Conservation (phyloP, 2,888 invertebrate genomes). For the Drosophila infuscata region DNA sequence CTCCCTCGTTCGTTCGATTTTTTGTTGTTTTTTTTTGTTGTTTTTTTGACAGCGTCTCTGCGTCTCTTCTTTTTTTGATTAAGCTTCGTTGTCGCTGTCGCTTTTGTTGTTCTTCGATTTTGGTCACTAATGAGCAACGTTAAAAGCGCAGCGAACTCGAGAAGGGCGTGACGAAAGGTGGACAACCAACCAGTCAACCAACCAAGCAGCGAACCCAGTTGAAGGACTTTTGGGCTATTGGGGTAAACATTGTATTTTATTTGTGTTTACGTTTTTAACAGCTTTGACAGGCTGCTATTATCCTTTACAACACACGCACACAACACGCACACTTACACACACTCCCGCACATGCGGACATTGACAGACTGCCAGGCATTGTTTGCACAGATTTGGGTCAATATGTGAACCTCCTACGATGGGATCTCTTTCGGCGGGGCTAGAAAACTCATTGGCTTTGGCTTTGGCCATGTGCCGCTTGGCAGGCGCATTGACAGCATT, state of each 20-base stretch:
- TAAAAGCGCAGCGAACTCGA: slow-evolving; percentile 70
- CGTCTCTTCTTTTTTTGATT: slow-evolving; percentile 69
- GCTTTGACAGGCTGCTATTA: slow-evolving; percentile 68
- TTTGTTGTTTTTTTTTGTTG: slow-evolving; percentile 33
- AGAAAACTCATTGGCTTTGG: slow-evolving; percentile 42
- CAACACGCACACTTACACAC: slow-evolving; percentile 5
- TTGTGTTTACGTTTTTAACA: slow-evolving; percentile 80
- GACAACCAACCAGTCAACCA: slow-evolving; percentile 10
- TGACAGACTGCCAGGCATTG: slow-evolving; percentile 58
- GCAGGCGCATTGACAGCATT: slow-evolving; percentile 73
- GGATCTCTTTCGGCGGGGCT: slow-evolving; percentile 20
- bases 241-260: slow-evolving; percentile 73
- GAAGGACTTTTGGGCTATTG: slow-evolving; percentile 21
- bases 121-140: slow-evolving; percentile 74
- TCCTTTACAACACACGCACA: slow-evolving; percentile 46
- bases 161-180: slow-evolving; percentile 69
- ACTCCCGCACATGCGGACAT: slow-evolving; percentile 28
- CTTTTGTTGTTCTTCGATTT: slow-evolving; percentile 71
- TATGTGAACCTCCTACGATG: slow-evolving; percentile 33
- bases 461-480: slow-evolving; percentile 22
- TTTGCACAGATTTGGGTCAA: slow-evolving; percentile 75
- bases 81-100: slow-evolving; percentile 49
- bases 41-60: slow-evolving; percentile 54
- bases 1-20: slow-evolving; percentile 12
- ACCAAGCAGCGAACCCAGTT: neutral